These are phyloP conservation scores for Ennomos quercinarius DNA, from an alignment of 2,888 invertebrate genomes.

Conservation along the genomic window DNA sequence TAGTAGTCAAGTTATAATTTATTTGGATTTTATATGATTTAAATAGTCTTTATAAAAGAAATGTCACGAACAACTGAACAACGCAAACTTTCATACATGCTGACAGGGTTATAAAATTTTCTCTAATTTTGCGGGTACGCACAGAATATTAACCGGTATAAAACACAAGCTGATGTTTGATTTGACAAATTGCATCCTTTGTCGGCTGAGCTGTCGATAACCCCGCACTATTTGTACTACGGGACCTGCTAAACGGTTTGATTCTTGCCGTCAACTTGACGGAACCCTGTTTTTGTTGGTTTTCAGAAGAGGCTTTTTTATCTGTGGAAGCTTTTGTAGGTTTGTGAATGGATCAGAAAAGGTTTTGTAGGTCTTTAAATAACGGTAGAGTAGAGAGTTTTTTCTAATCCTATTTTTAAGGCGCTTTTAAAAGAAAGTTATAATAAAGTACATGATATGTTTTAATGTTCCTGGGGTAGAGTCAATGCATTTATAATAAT, in stretches of 20 bases:
- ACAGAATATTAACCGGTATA: slow-evolving; percentile 26
- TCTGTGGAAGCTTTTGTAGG: slow-evolving; percentile 36
- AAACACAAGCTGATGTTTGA: slow-evolving; percentile 61
- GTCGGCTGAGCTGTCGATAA: slow-evolving; percentile 71
- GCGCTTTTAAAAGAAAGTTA: too few species aligned
- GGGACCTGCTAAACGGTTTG: slow-evolving; percentile 64
- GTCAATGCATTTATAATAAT: too few species aligned
- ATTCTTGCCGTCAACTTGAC: slow-evolving; percentile 54
- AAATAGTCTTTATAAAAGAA: too few species aligned
- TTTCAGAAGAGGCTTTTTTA: slow-evolving; percentile 36
- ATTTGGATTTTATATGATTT: too few species aligned
- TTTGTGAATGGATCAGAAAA: slow-evolving; percentile 10
- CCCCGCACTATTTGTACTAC: slow-evolving; percentile 69
- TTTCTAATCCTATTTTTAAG: too few species aligned
- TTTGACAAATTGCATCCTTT: slow-evolving; percentile 80
- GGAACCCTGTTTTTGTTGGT: slow-evolving; percentile 38
- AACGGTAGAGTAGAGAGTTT: not conserved
- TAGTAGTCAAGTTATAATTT: too few species aligned
- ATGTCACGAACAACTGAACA: too few species aligned
- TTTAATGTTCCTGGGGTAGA: too few species aligned
- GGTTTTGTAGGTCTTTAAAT: slow-evolving; percentile 1
- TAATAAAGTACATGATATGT: too few species aligned
- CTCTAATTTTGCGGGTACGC: not conserved
- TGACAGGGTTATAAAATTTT: not conserved
- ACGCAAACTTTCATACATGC: too few species aligned